phyloP scores from a whole-genome alignment of 2,888 invertebrate genomes.

The Tridacna crocea region DNA sequence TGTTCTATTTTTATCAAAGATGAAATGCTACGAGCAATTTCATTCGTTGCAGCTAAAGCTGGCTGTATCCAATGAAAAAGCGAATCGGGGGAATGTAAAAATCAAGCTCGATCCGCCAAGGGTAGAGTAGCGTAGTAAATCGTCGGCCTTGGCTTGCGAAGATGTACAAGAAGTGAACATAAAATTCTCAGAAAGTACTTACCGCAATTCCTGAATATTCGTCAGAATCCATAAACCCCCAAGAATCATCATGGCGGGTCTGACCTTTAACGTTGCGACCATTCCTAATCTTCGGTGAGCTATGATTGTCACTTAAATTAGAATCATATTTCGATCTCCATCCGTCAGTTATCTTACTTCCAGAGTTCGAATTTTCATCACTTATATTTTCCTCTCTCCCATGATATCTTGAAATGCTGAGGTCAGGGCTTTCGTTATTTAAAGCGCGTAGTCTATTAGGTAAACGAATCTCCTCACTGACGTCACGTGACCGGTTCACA shows the following conservation, averaged over 20 bases:
- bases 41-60: too few relatives aligned
- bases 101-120: too few relatives aligned
- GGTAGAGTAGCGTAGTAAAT: too few relatives aligned
- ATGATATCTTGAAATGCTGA: slow-evolving; percentile 7
- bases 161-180: too few relatives aligned
- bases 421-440: slow-evolving; percentile 4
- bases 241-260: slow-evolving; percentile 38
- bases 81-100: too few relatives aligned
- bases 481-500: slow-evolving; percentile 17
- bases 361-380: neutral
- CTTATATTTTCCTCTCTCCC: neutral
- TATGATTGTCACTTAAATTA: neutral
- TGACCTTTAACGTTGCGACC: neutral
- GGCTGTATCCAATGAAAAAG: too few relatives aligned
- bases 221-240: slow-evolving; percentile 49
- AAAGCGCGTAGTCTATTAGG: slow-evolving; percentile 10
- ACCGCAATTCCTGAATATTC: slow-evolving; percentile 38
- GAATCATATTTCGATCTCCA: neutral
- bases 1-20: too few relatives aligned
- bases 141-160: too few relatives aligned
- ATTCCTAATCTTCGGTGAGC: neutral
- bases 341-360: neutral
- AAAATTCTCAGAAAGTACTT: slow-evolving; percentile 7
- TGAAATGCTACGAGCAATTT: too few relatives aligned
- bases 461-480: slow-evolving; percentile 20